phyloP scores from a whole-genome alignment of 2,113 vertebrate genomes.

The Panthera tigris region DNA sequence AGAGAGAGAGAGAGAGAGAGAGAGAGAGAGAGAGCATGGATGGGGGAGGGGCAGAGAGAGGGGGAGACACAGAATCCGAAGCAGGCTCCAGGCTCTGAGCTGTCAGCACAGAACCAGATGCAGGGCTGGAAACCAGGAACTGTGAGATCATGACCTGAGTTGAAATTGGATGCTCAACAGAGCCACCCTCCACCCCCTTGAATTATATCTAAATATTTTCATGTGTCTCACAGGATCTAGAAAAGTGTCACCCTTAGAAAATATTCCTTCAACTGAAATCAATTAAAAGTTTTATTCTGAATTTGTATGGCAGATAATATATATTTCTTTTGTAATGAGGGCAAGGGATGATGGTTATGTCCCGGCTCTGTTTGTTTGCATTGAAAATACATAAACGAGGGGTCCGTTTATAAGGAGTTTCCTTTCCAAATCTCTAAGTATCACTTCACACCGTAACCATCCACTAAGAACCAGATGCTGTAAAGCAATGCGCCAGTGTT shows the following conservation, averaged over 20 bases:
- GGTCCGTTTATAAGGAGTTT: background rate
- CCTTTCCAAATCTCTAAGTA: background rate
- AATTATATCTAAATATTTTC: background rate
- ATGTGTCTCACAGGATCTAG: background rate
- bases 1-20: no score
- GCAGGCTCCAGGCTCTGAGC: no score
- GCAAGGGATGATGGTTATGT: background rate
- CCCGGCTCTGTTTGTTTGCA: background rate
- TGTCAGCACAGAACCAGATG: no score
- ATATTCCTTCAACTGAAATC: background rate
- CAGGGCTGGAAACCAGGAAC: accelerated
- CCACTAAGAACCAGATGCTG: constrained; percentile 21
- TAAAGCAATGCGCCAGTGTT: background rate
- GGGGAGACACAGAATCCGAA: no score
- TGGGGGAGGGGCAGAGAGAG: no score
- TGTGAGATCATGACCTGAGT: no score
- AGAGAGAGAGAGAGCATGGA: no score
- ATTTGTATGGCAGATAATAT: background rate
- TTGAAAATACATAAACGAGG: background rate
- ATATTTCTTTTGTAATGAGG: background rate
- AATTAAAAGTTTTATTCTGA: background rate
- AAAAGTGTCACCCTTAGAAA: background rate
- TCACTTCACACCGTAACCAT: background rate
- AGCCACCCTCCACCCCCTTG: no score
- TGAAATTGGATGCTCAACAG: no score